Evolutionary conservation across 1,140 invertebrate species (phyloP).

Genomic region (Arion vulgaris): DNA sequence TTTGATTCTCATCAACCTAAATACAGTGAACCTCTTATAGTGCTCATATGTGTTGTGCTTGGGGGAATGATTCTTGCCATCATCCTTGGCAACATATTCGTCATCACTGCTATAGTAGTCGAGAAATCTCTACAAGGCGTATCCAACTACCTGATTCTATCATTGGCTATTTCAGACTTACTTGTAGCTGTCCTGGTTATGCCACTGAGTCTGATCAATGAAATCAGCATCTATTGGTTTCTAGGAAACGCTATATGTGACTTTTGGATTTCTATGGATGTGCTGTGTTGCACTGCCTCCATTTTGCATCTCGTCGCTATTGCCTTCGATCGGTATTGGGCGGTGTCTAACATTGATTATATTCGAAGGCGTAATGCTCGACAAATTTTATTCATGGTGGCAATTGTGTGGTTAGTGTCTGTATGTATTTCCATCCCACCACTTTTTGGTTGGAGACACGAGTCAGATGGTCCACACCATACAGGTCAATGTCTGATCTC

Average conservation of each 20-base stretch:
- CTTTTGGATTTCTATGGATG: constrained; percentile 93
- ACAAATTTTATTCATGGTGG: constrained; percentile 91
- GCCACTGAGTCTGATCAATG: constrained; percentile 68
- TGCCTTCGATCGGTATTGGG: constrained; percentile 95
- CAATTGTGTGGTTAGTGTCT: constrained; percentile 88
- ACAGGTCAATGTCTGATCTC: constrained; percentile 65
- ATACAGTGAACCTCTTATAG: constrained; percentile 48
- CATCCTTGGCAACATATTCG: constrained; percentile 89
- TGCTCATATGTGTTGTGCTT: constrained; percentile 59
- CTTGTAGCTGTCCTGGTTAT: constrained; percentile 86
- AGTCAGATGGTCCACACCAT: constrained; percentile 55
- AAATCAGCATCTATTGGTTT: constrained; percentile 81
- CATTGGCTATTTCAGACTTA: constrained; percentile 94
- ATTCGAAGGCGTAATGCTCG: constrained; percentile 87
- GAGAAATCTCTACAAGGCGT: constrained; percentile 89
- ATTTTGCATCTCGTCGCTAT: constrained; percentile 96
- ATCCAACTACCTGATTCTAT: constrained; percentile 95
- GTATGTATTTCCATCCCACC: constrained; percentile 91
- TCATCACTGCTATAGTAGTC: constrained; percentile 91
- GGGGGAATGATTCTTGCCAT: constrained; percentile 72
- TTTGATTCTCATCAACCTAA: constrained; percentile 42
- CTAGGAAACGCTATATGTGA: constrained; percentile 90
- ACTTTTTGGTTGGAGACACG: constrained; percentile 76
- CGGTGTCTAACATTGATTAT: constrained; percentile 95
- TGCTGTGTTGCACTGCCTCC: constrained; percentile 93